A percentile compares a stretch with the other conserved stretches of the same genome.
These are phyloP conservation scores for Laodelphax striatellus DNA, from an alignment of 1,140 invertebrate species.

Conservation along the genomic window DNA sequence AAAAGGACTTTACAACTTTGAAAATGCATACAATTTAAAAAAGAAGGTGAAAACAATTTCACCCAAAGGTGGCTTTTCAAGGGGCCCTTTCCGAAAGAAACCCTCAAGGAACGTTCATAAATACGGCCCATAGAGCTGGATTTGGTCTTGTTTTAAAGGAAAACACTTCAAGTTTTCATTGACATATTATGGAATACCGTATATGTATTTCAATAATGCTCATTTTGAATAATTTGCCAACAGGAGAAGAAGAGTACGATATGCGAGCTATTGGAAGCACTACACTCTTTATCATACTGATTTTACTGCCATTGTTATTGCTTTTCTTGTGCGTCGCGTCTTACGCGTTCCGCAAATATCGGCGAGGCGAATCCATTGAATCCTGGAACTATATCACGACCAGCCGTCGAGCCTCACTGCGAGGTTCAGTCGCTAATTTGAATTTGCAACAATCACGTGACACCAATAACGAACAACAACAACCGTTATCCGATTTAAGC, in stretches of 20 bases:
- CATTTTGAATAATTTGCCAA: not conserved
- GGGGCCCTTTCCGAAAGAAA: too few relatives aligned
- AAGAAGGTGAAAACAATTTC: too few relatives aligned
- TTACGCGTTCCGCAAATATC: not conserved
- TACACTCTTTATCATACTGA: constrained; percentile 33
- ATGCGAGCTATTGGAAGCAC: constrained; percentile 35
- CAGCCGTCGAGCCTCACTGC: not conserved
- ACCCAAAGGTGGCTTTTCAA: too few relatives aligned
- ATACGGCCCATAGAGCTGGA: too few relatives aligned
- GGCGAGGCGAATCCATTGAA: not conserved
- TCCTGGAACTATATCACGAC: constrained; percentile 9
- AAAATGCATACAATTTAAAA: too few relatives aligned
- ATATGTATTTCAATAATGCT: too few relatives aligned
- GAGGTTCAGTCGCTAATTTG: not conserved
- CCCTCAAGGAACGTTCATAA: too few relatives aligned
- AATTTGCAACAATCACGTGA: not conserved
- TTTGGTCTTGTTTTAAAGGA: too few relatives aligned
- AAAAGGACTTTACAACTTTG: too few relatives aligned
- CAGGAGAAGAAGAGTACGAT: constrained; percentile 48
- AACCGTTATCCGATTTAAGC: not conserved
- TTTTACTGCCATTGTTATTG: constrained; percentile 39
- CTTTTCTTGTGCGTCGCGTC: constrained; percentile 47
- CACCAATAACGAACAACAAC: not conserved
- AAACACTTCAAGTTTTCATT: too few relatives aligned
- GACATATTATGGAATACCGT: too few relatives aligned